phyloP scores from a whole-genome alignment of 2,888 invertebrate genomes.

The Molanna angustata region DNA sequence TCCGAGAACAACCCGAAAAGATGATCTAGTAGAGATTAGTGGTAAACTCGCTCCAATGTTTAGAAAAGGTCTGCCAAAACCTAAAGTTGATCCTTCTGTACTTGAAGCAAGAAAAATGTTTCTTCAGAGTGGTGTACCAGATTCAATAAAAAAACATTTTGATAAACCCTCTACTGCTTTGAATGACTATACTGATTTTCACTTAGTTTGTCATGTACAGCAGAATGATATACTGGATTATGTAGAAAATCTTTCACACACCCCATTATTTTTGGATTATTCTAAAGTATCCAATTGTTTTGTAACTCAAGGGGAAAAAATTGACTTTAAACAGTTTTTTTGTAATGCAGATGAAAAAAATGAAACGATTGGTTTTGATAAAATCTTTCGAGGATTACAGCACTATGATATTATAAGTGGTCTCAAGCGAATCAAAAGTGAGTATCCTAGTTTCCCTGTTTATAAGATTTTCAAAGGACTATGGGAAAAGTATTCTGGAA shows the following conservation, averaged over 20 bases:
- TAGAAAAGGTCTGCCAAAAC: constrained; percentile 51
- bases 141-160: constrained; percentile 57
- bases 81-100: constrained; percentile 55
- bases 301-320: too few relatives aligned
- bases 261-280: background rate
- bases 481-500: constrained; percentile 44
- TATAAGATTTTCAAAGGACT: constrained; percentile 62
- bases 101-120: constrained; percentile 67
- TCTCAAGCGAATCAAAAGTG: constrained; percentile 55
- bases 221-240: constrained; percentile 43
- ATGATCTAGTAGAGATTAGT: too few relatives aligned
- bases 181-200: constrained; percentile 53
- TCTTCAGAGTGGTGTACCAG: constrained; percentile 69
- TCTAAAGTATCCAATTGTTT: too few relatives aligned
- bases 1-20: constrained; percentile 33
- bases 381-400: constrained; percentile 12
- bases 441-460: constrained; percentile 63
- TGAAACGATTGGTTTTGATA: background rate
- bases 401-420: constrained; percentile 17
- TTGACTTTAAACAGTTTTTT: too few relatives aligned
- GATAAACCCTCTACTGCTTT: constrained; percentile 48
- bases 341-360: background rate
- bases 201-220: constrained; percentile 62
- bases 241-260: constrained; percentile 41
- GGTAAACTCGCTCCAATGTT: constrained; percentile 78